Base-by-base conservation (phyloP, 2,113 vertebrate genomes). In the Pseudonaja textilis region DNA sequence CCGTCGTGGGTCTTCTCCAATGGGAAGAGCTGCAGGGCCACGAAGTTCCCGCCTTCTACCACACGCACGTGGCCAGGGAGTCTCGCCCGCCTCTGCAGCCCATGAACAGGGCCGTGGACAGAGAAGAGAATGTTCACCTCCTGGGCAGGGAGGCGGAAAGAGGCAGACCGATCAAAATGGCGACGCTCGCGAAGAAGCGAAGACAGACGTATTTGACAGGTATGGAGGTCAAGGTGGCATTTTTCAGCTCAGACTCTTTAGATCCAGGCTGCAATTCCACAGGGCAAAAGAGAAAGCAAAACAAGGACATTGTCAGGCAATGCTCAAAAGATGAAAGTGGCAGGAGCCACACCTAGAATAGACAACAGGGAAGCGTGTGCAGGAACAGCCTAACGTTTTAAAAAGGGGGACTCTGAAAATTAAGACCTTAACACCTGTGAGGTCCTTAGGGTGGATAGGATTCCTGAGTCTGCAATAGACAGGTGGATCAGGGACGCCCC, bases 201-300 rank as follows among this genome's bases (percentile, higher is more conserved):
- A 97, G 97, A 88, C 98, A 98, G 96, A 98, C 96, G 0, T 98
- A 97, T 92, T 97, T 99, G 89, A 98, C 98, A 97, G 98, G 98
- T 99, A 90, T 64, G 95, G 92, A 1, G 26, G 57, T 59, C 57
- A 23, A 23, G 56, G 56, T 3, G 3, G 3, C 1, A 3, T 64
- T 87, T 86, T 86, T 12, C 85, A 86, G 42, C 42, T 0, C 85
- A 23, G 23, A 1, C 22, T 7, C 16, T 42, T 45, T 23, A 11
- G 34, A 47, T 56, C 94, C 93, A 89, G 90, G 94, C 91, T 93
- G 93, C 95, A 93, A 74, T 93, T 85, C 89, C 50, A 86, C 55
- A 8, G 23, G 18, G 56, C 23, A 34, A n/a, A 55, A 69, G 26
- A 23, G 8, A 54, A 23, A 8, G 56, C 29, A 42, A 50, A 29